phyloP scores from a whole-genome alignment of 2,888 invertebrate genomes.

The Microctonus brassicae region DNA sequence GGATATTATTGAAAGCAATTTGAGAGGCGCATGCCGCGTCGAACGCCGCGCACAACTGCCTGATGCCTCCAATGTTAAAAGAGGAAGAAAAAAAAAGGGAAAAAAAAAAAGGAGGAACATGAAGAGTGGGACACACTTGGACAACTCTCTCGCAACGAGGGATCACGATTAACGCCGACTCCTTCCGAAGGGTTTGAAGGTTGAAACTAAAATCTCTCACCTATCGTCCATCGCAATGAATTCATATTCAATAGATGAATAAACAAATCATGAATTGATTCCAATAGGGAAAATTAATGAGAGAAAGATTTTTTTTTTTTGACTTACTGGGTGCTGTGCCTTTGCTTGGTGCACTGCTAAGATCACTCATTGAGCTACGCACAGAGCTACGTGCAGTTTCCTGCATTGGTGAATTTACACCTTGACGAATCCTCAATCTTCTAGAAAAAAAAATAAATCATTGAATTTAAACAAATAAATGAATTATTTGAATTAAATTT shows the following conservation, averaged over 20 bases:
- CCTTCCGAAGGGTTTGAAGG: slow-evolving; percentile 43
- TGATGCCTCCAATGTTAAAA: not conserved
- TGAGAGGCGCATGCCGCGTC: not conserved
- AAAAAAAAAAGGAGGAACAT: too few relatives aligned
- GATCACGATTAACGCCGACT: slow-evolving; percentile 55
- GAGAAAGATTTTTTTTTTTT: slow-evolving; percentile 31
- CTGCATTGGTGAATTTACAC: slow-evolving; percentile 62
- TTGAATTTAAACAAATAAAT: not conserved
- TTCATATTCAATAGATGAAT: too few relatives aligned
- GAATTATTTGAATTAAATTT: too few relatives aligned
- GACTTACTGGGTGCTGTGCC: slow-evolving; percentile 61
- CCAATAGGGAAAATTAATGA: too few relatives aligned
- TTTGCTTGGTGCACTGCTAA: slow-evolving; percentile 65
- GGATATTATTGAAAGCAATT: too few relatives aligned
- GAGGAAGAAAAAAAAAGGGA: not conserved
- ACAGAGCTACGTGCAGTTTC: slow-evolving; percentile 67
- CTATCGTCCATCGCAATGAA: not conserved
- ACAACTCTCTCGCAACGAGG: slow-evolving; percentile 43
- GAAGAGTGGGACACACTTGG: slow-evolving; percentile 2
- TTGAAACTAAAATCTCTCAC: not conserved
- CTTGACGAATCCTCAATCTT: slow-evolving; percentile 61
- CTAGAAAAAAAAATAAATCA: slow-evolving; percentile 44
- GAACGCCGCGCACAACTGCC: slow-evolving; percentile 1
- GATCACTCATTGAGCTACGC: slow-evolving; percentile 66
- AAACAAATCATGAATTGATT: too few relatives aligned